Base-by-base conservation (phyloP, 2,888 invertebrate species). In the Thera britannica region DNA sequence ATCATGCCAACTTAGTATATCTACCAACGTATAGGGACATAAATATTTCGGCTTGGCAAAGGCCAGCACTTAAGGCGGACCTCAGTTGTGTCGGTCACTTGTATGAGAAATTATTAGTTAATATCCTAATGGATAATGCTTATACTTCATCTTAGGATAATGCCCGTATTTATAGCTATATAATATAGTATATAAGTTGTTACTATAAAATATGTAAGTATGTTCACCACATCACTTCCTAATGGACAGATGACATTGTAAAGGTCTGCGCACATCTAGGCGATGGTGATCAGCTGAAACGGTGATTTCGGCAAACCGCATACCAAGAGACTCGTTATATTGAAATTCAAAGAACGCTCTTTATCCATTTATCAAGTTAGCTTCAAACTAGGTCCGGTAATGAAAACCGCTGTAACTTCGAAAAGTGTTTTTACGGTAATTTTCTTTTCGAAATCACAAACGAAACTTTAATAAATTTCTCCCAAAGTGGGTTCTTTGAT, bases 401-500 rank as follows among this genome's bases (percentile, higher is more conserved):
- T 68, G 65, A 71, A 74, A 67, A 63, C 51, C 57, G 63, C 62
- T 58, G 49, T 68, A 69, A 72, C 65, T 66, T 69, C 2, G 49
- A 9, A 48, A 52, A 69, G 76, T 65, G 72, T 74, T 75, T 79
- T 76, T 73, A 75, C 75, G 76, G 72, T 80, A 78, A 82, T 82
- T 82, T 75, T 75, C 72, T 75, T 76, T 76, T 75, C 63, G 62
- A 74, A 80, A 78, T 81, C 73, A 74, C 75, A 77, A 80, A 76
- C 72, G 67, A 73, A 75, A 78, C 72, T 76, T 79, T 79, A 72
- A 77, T 79, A 78, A 77, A 80, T 78, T 75, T 77, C 69, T 67
- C 71, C 72, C 68, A 60, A 75, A 77, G 73, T 74, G 71, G 61
- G 61, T 74, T 74, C 73, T 79, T 83, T 83, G 80, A 82, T 79